Evolutionary conservation across 2,797 vertebrate species (phyloP).

Genomic region (Microctenopoma lineatum): DNA sequence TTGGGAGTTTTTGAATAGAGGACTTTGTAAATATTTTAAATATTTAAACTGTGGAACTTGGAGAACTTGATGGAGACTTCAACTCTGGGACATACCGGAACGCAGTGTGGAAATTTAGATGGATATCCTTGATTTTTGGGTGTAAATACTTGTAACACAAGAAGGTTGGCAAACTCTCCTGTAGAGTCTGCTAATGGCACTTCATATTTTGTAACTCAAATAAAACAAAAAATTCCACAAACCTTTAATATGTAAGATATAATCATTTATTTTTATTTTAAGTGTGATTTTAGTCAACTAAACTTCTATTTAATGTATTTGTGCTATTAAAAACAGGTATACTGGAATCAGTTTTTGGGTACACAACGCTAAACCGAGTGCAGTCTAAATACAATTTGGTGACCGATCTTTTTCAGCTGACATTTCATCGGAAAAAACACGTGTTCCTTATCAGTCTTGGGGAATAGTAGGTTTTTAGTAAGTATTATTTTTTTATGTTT

Average conservation of each 20-base stretch:
- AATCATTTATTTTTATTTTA: constrained; percentile 53
- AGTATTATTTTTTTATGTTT: no score
- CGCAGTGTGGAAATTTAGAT: constrained; percentile 64
- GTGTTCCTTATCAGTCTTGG: no score
- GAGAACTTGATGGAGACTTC: constrained; percentile 70
- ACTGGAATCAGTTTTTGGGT: not conserved
- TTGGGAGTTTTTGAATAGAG: constrained; percentile 88
- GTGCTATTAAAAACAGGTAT: constrained; percentile 2
- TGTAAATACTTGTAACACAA: constrained; percentile 83
- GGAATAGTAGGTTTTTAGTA: no score
- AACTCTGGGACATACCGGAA: constrained; percentile 69
- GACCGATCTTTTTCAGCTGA: not conserved
- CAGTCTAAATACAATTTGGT: not conserved
- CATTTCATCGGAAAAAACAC: not conserved
- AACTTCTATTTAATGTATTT: not conserved
- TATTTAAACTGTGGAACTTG: constrained; percentile 87
- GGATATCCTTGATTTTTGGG: constrained; percentile 70
- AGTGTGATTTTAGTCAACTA: not conserved
- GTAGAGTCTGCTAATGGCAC: constrained; percentile 84
- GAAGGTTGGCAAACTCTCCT: constrained; percentile 70
- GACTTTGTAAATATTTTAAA: constrained; percentile 97
- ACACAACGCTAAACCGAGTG: no score
- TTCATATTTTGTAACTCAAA: constrained; percentile 89
- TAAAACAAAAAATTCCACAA: constrained; percentile 82
- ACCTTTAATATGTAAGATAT: constrained; percentile 70